Conservation (phyloP, 2,113 vertebrate genomes). For the Leptobrachium leishanense region DNA sequence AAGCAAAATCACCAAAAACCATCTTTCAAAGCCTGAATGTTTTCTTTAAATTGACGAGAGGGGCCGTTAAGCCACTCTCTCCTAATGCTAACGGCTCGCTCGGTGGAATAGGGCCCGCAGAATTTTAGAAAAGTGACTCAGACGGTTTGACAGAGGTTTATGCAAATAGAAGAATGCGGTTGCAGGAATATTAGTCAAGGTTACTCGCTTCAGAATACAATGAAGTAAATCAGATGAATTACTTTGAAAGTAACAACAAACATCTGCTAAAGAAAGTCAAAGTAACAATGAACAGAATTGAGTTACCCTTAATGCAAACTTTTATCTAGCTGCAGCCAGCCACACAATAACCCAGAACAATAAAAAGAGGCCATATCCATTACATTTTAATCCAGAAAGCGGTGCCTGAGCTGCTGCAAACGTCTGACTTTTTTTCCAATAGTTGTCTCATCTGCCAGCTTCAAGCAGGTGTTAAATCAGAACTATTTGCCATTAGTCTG, state of each 20-base stretch:
- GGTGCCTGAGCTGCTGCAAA: background rate
- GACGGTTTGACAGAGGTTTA: too few relatives aligned
- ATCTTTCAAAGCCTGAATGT: too few relatives aligned
- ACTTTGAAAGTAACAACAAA: background rate
- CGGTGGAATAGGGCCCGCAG: too few relatives aligned
- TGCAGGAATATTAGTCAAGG: background rate
- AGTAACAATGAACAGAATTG: conserved; percentile 1
- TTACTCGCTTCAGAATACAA: background rate
- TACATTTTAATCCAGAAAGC: conserved; percentile 33
- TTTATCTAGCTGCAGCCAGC: background rate
- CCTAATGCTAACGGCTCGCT: too few relatives aligned
- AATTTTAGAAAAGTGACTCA: too few relatives aligned
- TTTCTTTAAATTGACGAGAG: too few relatives aligned
- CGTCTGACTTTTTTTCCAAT: background rate
- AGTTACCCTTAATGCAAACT: conserved; percentile 8
- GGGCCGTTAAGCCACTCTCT: too few relatives aligned
- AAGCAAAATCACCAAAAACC: too few relatives aligned
- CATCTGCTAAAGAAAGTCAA: conserved; percentile 16
- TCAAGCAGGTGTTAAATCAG: conserved; percentile 7
- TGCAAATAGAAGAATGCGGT: background rate
- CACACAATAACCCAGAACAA: conserved; percentile 12
- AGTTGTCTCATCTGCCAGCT: background rate
- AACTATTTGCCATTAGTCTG: background rate
- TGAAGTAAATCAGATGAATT: conserved; percentile 4
- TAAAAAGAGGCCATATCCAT: background rate